Evolutionary conservation across 2,888 invertebrate genomes (phyloP).

Genomic region (Dastarcus helophoroides): DNA sequence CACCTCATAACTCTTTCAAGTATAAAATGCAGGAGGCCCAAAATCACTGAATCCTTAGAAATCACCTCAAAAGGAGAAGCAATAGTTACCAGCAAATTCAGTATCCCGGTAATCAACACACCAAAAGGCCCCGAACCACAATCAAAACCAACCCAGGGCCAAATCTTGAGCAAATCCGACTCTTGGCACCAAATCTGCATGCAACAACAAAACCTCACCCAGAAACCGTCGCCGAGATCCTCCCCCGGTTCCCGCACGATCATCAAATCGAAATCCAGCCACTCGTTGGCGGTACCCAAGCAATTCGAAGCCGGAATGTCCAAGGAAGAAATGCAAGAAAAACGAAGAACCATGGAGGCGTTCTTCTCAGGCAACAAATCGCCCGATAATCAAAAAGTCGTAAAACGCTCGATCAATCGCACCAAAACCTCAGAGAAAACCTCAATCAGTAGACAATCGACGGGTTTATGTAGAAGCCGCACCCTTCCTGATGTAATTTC

Average conservation of each 20-base stretch:
- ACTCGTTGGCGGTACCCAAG: conserved; percentile 61
- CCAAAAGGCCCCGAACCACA: conserved; percentile 10
- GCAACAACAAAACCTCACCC: conserved; percentile 22
- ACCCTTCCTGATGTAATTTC: conserved; percentile 66
- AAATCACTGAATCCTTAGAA: conserved; percentile 27
- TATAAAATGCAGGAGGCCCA: too few species aligned
- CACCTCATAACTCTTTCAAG: too few species aligned
- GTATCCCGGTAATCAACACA: conserved; percentile 31
- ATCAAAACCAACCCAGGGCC: conserved; percentile 23
- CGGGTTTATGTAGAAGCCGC: conserved; percentile 56
- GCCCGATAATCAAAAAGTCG: conserved; percentile 22
- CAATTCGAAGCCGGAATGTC: conserved; percentile 68
- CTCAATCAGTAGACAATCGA: conserved; percentile 26
- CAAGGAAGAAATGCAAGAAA: conserved; percentile 54
- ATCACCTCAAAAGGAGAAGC: conserved; percentile 34
- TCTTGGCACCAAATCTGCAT: conserved; percentile 67
- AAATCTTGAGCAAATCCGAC: conserved; percentile 56
- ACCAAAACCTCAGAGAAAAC: conserved; percentile 42
- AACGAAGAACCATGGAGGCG: conserved; percentile 62
- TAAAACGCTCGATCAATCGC: conserved; percentile 33
- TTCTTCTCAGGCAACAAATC: conserved; percentile 47
- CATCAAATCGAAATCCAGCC: conserved; percentile 60
- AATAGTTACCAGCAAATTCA: conserved; percentile 36
- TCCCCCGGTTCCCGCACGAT: conserved; percentile 39
- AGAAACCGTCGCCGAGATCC: conserved; percentile 32